Base-by-base conservation (phyloP, 2,113 vertebrate genomes). In the Zosterops lateralis region DNA sequence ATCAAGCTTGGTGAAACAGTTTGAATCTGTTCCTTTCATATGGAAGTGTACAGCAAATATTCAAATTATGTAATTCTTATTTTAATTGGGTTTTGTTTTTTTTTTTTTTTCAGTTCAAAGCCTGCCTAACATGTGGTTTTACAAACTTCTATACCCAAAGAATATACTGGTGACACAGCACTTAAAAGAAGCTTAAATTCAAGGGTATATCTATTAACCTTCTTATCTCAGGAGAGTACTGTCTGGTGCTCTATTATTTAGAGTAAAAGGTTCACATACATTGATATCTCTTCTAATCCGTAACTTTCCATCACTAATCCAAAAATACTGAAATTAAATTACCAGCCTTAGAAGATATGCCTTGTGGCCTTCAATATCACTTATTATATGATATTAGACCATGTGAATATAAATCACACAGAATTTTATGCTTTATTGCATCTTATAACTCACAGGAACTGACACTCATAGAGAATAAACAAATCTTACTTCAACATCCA, bases 341-440 rank as follows among this genome's bases (percentile, higher is more conserved):
- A 62, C 38, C 31, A 67, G 28, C 25, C 16, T 22, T 83, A 47
- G 58, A 87, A 88, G 56, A 88, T 89, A 76, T 40, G 60, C 25
- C 56, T 74, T 73, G 26, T 83, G 60, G 47, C 47, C 90, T 87
- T 85, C 89, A 85, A 0, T 85, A 74, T 60, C 56, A 88, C 44
- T 74, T 92, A 34, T 66, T 83, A 25, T 60, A 77, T 76, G 29
- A 64, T 82, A 86, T 90, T 88, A 91, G 60, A 86, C 25, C 25
- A 47, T 38, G 22, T 77, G 72, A 91, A 94, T 77, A 88, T 60
- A 73, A 88, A 77, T 94, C 87, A 67, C 87, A 70, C 15, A 64
- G 56, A 90, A 80, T 80, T 93, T 94, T 93, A 71, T 95, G 78
- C 57, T 94, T 95, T 91, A 71, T 93, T 80, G 60, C 74, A 64